Evolutionary conservation across 92 coral and sea anemone genomes (phyloP).

Genomic region (Bergia sp.): DNA sequence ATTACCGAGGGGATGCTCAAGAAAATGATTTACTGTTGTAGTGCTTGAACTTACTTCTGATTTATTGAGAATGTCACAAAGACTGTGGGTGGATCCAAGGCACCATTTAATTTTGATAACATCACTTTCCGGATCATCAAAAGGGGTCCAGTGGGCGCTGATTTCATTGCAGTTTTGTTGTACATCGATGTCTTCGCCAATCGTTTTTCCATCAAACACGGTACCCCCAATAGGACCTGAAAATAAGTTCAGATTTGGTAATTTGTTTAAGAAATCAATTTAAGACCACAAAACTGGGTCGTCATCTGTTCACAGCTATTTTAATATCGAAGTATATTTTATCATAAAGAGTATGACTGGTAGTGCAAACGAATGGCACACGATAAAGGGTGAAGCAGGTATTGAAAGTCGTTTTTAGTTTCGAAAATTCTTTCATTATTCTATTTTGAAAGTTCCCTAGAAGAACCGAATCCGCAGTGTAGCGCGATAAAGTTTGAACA

Average conservation of each 20-base stretch:
- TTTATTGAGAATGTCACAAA: conserved; percentile 59
- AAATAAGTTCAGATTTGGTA: conserved; percentile 15
- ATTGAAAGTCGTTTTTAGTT: too few species aligned
- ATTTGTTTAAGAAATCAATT: neutral
- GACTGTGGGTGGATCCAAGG: conserved; percentile 55
- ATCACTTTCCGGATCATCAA: conserved; percentile 61
- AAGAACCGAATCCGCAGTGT: too few species aligned
- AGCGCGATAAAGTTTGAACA: too few species aligned
- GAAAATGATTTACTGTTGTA: conserved; percentile 34
- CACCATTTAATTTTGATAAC: conserved; percentile 65
- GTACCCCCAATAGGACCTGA: conserved; percentile 56
- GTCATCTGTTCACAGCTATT: too few species aligned
- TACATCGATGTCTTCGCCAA: conserved; percentile 58
- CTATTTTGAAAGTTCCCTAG: too few species aligned
- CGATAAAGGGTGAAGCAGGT: too few species aligned
- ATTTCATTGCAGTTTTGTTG: conserved; percentile 59
- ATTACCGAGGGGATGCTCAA: conserved; percentile 50
- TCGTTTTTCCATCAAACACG: conserved; percentile 58
- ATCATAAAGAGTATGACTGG: too few species aligned
- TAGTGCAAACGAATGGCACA: too few species aligned
- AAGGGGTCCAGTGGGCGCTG: conserved; percentile 64
- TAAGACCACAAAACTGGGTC: too few species aligned
- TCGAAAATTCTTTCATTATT: too few species aligned
- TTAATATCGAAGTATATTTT: too few species aligned
- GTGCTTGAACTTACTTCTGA: conserved; percentile 34